Percentiles rank a stretch among this genome's conserved stretches.
Conservation (phyloP, 2,888 invertebrate species). For the Brachynemurus nebulosus region DNA sequence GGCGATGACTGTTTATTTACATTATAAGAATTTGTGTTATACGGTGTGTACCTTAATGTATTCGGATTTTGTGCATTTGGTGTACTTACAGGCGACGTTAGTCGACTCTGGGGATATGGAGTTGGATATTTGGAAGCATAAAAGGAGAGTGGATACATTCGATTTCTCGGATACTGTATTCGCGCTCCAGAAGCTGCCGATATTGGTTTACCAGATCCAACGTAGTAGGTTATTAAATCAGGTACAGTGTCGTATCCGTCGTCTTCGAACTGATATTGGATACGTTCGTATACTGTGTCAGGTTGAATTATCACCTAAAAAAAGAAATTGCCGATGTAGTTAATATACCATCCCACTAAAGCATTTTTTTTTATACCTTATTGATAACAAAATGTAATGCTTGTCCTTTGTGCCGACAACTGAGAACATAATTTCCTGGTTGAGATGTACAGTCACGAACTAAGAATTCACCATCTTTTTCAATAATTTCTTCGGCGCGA, state of each 20-base stretch:
- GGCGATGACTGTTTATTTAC: constrained; percentile 40
- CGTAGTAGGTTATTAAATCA: constrained; percentile 85
- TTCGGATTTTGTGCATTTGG: constrained; percentile 20
- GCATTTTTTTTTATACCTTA: constrained; percentile 41
- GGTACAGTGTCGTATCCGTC: constrained; percentile 87
- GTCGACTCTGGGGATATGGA: constrained; percentile 33
- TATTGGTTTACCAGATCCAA: constrained; percentile 79
- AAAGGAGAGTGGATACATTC: constrained; percentile 63
- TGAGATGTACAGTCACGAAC: constrained; percentile 88
- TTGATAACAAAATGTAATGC: constrained; percentile 90
- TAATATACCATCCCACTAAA: neutral
- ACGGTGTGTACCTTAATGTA: constrained; percentile 23
- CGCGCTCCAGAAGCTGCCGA: constrained; percentile 79
- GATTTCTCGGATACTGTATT: constrained; percentile 72
- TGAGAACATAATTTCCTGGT: constrained; percentile 78
- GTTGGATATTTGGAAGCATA: constrained; percentile 47
- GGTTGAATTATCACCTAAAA: constrained; percentile 67
- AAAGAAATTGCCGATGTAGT: constrained; percentile 5
- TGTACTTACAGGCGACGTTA: constrained; percentile 31
- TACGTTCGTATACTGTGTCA: constrained; percentile 81
- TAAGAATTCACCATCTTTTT: constrained; percentile 76
- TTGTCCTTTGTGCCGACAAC: constrained; percentile 66
- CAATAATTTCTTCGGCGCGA: constrained; percentile 70
- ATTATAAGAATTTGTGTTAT: constrained; percentile 21
- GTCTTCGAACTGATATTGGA: constrained; percentile 89